These are phyloP conservation scores for Pyrocoelia pectoralis DNA, from an alignment of 2,888 invertebrate species.

Conservation along the genomic window DNA sequence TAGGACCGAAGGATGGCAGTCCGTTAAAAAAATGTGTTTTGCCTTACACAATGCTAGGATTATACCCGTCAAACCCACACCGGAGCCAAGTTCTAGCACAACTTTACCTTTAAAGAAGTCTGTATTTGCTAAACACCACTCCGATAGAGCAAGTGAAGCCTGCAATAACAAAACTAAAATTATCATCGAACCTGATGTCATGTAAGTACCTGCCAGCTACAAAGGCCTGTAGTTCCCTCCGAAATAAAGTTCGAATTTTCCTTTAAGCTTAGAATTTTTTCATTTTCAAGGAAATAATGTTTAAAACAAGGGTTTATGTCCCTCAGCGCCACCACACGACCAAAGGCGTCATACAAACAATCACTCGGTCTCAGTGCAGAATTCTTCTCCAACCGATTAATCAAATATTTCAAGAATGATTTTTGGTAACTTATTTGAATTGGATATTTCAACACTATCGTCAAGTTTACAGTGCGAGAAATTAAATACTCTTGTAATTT, in stretches of 20 bases:
- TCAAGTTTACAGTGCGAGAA: constrained; percentile 65
- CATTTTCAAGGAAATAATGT: constrained; percentile 66
- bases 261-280: constrained; percentile 66
- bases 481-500: constrained; percentile 68
- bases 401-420: constrained; percentile 71
- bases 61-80: constrained; percentile 78
- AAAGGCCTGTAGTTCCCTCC: constrained; percentile 81
- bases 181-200: not conserved
- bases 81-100: constrained; percentile 79
- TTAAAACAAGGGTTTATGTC: constrained; percentile 64
- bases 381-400: constrained; percentile 65
- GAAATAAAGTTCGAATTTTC: constrained; percentile 78
- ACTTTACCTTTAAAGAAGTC: constrained; percentile 63
- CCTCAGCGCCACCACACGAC: constrained; percentile 61
- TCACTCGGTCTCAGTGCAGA: constrained; percentile 70
- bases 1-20: constrained; percentile 74
- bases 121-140: constrained; percentile 72
- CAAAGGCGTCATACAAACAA: constrained; percentile 69
- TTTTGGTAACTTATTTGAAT: constrained; percentile 69
- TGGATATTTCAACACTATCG: constrained; percentile 67
- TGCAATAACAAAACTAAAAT: constrained; percentile 53
- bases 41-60: constrained; percentile 66
- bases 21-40: constrained; percentile 68
- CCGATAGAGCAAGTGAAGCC: constrained; percentile 75
- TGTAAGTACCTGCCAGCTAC: constrained; percentile 76